Evolutionary conservation across 2,797 vertebrate genomes (phyloP).

Genomic region (Danio kyathit): DNA sequence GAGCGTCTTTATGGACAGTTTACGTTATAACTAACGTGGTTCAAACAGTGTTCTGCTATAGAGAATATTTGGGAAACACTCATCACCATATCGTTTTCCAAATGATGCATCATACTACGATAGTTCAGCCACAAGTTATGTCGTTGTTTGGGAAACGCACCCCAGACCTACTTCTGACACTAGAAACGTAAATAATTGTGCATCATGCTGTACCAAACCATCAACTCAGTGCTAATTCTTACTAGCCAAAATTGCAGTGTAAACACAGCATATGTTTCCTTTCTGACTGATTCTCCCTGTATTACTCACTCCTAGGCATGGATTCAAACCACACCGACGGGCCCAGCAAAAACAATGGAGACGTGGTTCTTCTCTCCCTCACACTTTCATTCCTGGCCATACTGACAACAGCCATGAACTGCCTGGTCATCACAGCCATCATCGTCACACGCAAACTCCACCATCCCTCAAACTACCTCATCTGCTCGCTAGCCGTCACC

Average conservation of each 20-base stretch:
- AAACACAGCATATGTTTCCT: background rate
- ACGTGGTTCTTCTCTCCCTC: slow-evolving; percentile 91
- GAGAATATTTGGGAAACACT: no score
- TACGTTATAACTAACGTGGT: no score
- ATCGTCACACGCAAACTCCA: slow-evolving; percentile 96
- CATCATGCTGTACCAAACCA: no score
- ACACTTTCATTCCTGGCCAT: slow-evolving; percentile 89
- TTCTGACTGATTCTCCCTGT: slow-evolving; percentile 21
- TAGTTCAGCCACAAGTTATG: no score
- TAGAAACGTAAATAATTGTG: no score
- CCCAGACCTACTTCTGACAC: no score
- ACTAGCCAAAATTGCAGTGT: background rate
- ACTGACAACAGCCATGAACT: slow-evolving; percentile 95
- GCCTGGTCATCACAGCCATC: slow-evolving; percentile 95
- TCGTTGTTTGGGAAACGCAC: no score
- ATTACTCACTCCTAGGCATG: slow-evolving; percentile 80
- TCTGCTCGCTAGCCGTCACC: slow-evolving; percentile 95
- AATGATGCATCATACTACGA: no score
- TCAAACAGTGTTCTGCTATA: no score
- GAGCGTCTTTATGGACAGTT: no score
- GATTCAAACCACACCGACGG: slow-evolving; percentile 88
- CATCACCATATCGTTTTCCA: no score
- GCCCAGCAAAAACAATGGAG: slow-evolving; percentile 78
- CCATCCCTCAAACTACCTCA: slow-evolving; percentile 97
- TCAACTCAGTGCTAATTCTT: no score